Evolutionary conservation across 1,140 invertebrate genomes (phyloP), one percentile per base, ranked within the genome.

Genomic region (Camponotus vicinus): DNA sequence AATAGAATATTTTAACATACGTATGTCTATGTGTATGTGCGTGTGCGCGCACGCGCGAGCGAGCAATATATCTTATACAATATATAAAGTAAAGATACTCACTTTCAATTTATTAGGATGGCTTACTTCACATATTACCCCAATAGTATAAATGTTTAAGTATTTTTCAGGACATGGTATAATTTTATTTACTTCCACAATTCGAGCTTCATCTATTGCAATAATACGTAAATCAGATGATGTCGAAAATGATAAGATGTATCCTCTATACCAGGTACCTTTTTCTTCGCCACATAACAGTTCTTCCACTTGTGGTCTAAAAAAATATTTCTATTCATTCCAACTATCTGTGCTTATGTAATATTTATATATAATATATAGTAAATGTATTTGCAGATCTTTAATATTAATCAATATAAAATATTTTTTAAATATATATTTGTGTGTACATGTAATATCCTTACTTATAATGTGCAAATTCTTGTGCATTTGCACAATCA

Each of bases 221-320:
- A 88, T 78, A 13, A 95, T 64, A 86, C 89, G 90, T 8, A 91
- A 64, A 9, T 83, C 15, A 6, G 90, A 82, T 13, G 61, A 78
- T 3, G 66, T 64, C 34, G 45, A 27, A 70, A 8, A 4, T 1
- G 84, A 21, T 7, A 92, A 9, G 2, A 94, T 89, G 71, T 92
- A 90, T 34, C 93, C 93, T 37, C 94, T 91, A 8, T 89, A 52
- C 94, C 94, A 95, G 6, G 49, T 63, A 5, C 88, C 82, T 2
- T 52, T 15, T 49, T 21, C 66, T 76, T 83, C 67, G 2, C 91
- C 92, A 61, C 89, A 92, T 67, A 94, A 79, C 3, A 92, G 77
- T 18, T 94, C 93, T 34, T 88, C 92, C 5, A 91, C 6, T 21
- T 91, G 76, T 13, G 92, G 92, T 21, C 92, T 94, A 57, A 69